Percentiles rank a stretch among this genome's conserved stretches.
Conservation (phyloP, 1,140 invertebrate species). For the Lasioglossum albipes region DNA sequence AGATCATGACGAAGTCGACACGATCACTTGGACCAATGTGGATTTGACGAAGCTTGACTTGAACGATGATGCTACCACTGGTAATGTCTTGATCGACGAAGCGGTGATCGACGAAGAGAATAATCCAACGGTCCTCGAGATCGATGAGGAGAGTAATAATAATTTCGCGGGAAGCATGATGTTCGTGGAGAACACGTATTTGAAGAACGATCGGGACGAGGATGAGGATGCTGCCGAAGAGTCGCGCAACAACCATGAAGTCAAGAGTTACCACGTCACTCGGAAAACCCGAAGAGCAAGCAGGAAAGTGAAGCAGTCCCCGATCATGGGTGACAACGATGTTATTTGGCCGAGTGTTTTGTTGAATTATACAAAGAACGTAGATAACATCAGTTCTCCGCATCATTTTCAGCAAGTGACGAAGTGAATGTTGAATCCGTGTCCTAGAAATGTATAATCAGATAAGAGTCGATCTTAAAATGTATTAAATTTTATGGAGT, state of each 20-base stretch:
- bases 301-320: neutral
- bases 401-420: slow-evolving; percentile 27
- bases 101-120: neutral
- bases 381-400: slow-evolving; percentile 34
- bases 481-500: neutral
- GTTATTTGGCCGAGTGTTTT: slow-evolving; percentile 58
- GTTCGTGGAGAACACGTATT: neutral
- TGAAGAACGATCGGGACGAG: neutral
- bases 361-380: slow-evolving; percentile 58
- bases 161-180: neutral
- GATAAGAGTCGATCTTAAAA: neutral
- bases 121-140: neutral
- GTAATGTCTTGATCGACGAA: neutral
- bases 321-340: slow-evolving; percentile 55
- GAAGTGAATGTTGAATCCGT: neutral
- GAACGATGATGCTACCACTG: neutral
- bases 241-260: slow-evolving; percentile 15
- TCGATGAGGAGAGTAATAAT: slow-evolving; percentile 32
- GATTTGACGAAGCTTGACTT: slow-evolving; percentile 54
- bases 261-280: slow-evolving; percentile 25
- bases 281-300: slow-evolving; percentile 14
- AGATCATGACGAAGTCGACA: neutral
- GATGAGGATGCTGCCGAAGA: neutral
- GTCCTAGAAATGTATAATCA: neutral
- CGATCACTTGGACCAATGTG: slow-evolving; percentile 57